phyloP scores from a whole-genome alignment of 1,140 invertebrate genomes.

The Teleopsis dalmanni region DNA sequence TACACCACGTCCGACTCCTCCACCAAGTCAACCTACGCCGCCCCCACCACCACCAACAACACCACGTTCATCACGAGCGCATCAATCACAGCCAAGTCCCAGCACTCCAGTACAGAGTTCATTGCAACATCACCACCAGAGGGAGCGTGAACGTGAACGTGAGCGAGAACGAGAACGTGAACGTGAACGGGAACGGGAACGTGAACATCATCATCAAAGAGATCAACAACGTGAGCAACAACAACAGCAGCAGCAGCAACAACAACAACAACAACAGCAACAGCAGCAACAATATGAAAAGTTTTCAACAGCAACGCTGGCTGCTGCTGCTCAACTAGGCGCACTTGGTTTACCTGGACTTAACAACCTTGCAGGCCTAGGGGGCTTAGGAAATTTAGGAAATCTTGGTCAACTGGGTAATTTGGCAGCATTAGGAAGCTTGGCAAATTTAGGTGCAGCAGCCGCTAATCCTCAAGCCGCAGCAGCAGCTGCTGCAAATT shows the following conservation, averaged over 20 bases:
- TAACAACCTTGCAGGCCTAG: constrained; percentile 32
- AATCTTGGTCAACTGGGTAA: constrained; percentile 42
- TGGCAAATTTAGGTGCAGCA: constrained; percentile 40
- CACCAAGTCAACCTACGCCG: constrained; percentile 36
- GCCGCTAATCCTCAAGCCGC: too few relatives aligned
- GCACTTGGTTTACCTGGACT: constrained; percentile 36
- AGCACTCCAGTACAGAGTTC: constrained; percentile 47
- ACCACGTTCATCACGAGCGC: constrained; percentile 41
- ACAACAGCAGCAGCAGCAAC: constrained; percentile 28
- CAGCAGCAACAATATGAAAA: constrained; percentile 46
- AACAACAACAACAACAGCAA: constrained; percentile 37
- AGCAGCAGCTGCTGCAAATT: constrained; percentile 49
- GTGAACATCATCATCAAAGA: constrained; percentile 12
- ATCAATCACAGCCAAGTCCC: constrained; percentile 45
- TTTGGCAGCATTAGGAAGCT: constrained; percentile 32
- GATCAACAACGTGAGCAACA: constrained; percentile 47
- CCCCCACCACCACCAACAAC: constrained; percentile 47
- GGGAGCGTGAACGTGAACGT: constrained; percentile 6
- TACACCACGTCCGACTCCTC: constrained; percentile 49
- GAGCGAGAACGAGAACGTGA: constrained; percentile 5
- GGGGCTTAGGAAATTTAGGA: constrained; percentile 26
- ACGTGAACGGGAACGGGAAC: constrained; percentile 12
- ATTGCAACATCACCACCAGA: constrained; percentile 33
- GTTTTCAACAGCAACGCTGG: constrained; percentile 44
- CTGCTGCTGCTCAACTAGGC: constrained; percentile 42